These are phyloP conservation scores for Agonopterix heracliana DNA, from an alignment of 2,888 invertebrate genomes.

Conservation along the genomic window DNA sequence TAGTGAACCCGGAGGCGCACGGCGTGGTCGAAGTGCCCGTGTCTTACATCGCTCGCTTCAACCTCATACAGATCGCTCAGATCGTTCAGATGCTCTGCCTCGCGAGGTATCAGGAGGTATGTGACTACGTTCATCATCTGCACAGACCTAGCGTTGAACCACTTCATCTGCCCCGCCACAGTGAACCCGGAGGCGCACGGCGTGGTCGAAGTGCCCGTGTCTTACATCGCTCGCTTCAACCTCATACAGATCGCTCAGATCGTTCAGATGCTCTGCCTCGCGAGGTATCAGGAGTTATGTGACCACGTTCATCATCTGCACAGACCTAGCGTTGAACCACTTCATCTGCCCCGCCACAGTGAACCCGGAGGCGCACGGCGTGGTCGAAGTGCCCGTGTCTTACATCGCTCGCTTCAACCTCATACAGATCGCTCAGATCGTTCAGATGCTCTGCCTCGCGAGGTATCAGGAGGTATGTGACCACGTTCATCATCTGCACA, in stretches of 20 bases:
- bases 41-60: constrained; percentile 92
- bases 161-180: constrained; percentile 97
- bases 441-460: constrained; percentile 92
- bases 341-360: constrained; percentile 98
- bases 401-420: constrained; percentile 93
- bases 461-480: no score
- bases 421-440: constrained; percentile 92
- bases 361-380: constrained; percentile 96
- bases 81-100: constrained; percentile 94
- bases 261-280: constrained; percentile 91
- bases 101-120: constrained; percentile 89
- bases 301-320: no score
- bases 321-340: constrained; percentile 93
- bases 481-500: no score
- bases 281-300: constrained; percentile 91
- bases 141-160: constrained; percentile 93
- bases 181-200: constrained; percentile 97
- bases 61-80: constrained; percentile 92
- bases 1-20: constrained; percentile 96
- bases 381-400: constrained; percentile 94
- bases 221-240: constrained; percentile 92
- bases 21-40: constrained; percentile 96
- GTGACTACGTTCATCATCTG: no score
- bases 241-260: constrained; percentile 94
- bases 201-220: constrained; percentile 94